Evolutionary conservation across 2,888 invertebrate species (phyloP).

Genomic region (Tubiluchus corallicola): DNA sequence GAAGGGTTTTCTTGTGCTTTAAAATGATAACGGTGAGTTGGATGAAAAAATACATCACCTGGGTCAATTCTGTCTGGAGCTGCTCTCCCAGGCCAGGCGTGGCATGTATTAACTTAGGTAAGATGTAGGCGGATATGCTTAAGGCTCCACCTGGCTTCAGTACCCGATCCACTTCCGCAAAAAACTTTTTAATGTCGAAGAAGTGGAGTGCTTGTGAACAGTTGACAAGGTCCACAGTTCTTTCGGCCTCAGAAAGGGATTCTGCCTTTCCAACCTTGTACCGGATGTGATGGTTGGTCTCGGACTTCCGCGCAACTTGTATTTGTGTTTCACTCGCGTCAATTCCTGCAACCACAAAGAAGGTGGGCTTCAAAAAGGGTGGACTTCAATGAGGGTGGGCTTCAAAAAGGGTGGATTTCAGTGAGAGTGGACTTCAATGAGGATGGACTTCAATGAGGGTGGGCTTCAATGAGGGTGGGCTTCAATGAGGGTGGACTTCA

Average conservation of each 20-base stretch:
- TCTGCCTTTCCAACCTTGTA: not conserved
- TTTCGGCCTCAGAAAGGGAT: not conserved
- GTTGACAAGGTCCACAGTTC: not conserved
- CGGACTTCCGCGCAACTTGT: not conserved
- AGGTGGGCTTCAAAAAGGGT: no score
- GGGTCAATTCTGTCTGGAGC: not conserved
- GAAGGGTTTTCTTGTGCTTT: no score
- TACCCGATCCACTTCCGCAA: not conserved
- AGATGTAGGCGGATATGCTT: not conserved
- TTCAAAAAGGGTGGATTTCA: no score
- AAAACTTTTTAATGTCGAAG: not conserved
- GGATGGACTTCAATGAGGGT: no score
- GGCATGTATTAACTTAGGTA: not conserved
- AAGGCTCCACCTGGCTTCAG: not conserved
- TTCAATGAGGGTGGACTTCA: no score
- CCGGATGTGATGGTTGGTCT: not conserved
- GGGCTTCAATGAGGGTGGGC: no score
- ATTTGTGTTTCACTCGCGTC: not conserved
- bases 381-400: no score
- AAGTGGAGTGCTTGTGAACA: not conserved
- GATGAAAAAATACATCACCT: no score
- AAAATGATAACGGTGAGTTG: no score
- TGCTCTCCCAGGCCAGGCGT: not conserved
- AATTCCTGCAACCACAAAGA: no score
- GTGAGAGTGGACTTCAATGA: no score